These are phyloP conservation scores for Hylia prasina DNA, from an alignment of 2,113 vertebrate genomes.

Conservation along the genomic window DNA sequence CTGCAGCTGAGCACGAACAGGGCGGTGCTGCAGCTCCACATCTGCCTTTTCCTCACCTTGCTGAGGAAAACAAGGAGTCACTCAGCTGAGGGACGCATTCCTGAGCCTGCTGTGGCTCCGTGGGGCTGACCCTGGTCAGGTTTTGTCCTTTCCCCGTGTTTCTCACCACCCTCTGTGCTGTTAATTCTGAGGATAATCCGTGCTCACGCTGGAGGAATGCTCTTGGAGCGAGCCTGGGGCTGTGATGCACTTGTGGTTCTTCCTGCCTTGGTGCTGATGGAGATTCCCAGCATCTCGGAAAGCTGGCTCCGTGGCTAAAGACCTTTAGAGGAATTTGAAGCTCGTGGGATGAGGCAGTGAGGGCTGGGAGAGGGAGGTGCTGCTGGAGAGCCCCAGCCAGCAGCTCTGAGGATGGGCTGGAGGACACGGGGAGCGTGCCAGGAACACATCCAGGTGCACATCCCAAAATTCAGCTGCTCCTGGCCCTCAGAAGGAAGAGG, in stretches of 20 bases:
- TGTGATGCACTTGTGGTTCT: not conserved
- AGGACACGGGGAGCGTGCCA: not conserved
- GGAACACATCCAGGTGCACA: not conserved
- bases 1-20: not conserved
- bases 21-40: not conserved
- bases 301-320: not conserved
- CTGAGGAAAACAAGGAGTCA: not conserved
- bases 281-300: not conserved
- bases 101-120: not conserved
- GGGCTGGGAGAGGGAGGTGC: not conserved
- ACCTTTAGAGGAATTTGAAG: not conserved
- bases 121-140: too few relatives aligned
- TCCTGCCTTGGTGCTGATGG: not conserved
- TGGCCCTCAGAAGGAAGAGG: not conserved
- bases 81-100: not conserved
- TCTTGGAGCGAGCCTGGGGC: not conserved
- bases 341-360: not conserved
- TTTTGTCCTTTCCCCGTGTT: not conserved
- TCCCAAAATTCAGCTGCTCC: not conserved
- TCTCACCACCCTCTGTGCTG: accelerated
- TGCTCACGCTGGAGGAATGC: not conserved
- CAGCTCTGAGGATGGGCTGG: not conserved
- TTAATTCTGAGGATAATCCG: accelerated
- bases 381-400: not conserved
- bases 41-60: not conserved